phyloP scores from a whole-genome alignment of 1,140 invertebrate species.

The Ctenoplectra terminalis region DNA sequence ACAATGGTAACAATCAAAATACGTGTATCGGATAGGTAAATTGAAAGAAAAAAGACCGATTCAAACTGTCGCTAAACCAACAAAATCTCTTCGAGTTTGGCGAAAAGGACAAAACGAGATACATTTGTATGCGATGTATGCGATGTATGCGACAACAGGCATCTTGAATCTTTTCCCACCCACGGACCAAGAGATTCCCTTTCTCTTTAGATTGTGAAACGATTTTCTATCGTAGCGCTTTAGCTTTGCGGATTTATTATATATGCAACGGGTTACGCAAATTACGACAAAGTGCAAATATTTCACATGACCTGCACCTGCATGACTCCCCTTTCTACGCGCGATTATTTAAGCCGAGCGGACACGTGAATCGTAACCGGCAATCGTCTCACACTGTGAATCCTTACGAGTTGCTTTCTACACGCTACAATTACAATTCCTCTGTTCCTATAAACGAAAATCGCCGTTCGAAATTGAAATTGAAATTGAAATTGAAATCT shows the following conservation, averaged over 20 bases:
- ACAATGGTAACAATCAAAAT: not conserved
- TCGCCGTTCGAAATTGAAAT: too few relatives aligned
- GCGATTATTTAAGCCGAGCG: constrained; percentile 63
- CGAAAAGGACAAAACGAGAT: constrained; percentile 7
- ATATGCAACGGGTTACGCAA: constrained; percentile 77
- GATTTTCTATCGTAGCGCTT: constrained; percentile 71
- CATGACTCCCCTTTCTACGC: constrained; percentile 67
- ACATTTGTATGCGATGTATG: not conserved
- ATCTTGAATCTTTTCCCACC: constrained; percentile 59
- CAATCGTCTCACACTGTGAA: not conserved
- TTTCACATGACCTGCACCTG: constrained; percentile 79
- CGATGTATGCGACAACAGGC: constrained; percentile 46
- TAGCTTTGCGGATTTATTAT: constrained; percentile 76
- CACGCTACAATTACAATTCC: not conserved
- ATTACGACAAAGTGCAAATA: constrained; percentile 80
- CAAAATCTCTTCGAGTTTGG: not conserved
- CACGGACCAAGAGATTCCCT: constrained; percentile 71
- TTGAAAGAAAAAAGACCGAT: too few relatives aligned
- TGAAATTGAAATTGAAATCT: too few relatives aligned
- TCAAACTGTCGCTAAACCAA: not conserved
- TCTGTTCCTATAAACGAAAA: not conserved
- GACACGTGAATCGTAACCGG: constrained; percentile 61
- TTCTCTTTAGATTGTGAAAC: constrained; percentile 79
- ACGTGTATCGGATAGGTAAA: not conserved
- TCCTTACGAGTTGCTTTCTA: not conserved